Conservation (phyloP, 2,797 vertebrate genomes). For the Tokudaia tokunoshimensis region DNA sequence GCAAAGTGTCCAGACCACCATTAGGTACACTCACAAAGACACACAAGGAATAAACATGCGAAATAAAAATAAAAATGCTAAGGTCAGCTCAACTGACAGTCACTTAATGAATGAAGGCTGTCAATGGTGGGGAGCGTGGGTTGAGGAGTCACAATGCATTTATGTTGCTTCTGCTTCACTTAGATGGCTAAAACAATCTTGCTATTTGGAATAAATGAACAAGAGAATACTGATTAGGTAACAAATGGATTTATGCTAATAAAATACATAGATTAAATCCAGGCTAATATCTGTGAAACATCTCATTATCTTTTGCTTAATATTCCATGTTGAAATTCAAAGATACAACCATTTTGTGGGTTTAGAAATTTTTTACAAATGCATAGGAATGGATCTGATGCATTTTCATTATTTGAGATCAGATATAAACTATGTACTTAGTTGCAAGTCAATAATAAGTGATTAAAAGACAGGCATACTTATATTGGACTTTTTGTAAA, state of each 20-base stretch:
- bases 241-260: constrained; percentile 65
- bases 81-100: background rate
- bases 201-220: constrained; percentile 64
- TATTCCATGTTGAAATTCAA: constrained; percentile 49
- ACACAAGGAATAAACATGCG: background rate
- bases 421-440: constrained; percentile 64
- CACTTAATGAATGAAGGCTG: background rate
- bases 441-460: constrained; percentile 38
- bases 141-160: background rate
- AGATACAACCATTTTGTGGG: background rate
- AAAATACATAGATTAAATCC: constrained; percentile 60
- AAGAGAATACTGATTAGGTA: constrained; percentile 65
- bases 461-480: constrained; percentile 61
- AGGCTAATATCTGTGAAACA: constrained; percentile 59
- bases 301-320: constrained; percentile 74
- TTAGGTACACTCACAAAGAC: background rate
- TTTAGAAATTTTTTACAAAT: constrained; percentile 29
- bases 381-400: background rate
- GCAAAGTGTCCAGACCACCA: no score
- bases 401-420: constrained; percentile 60
- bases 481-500: constrained; percentile 54
- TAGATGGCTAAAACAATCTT: constrained; percentile 22
- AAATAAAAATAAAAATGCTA: background rate
- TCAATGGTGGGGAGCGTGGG: rapidly evolving
- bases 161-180: background rate